phyloP scores from a whole-genome alignment of 2,797 vertebrate genomes.

The Phrynocephalus guinanensis region DNA sequence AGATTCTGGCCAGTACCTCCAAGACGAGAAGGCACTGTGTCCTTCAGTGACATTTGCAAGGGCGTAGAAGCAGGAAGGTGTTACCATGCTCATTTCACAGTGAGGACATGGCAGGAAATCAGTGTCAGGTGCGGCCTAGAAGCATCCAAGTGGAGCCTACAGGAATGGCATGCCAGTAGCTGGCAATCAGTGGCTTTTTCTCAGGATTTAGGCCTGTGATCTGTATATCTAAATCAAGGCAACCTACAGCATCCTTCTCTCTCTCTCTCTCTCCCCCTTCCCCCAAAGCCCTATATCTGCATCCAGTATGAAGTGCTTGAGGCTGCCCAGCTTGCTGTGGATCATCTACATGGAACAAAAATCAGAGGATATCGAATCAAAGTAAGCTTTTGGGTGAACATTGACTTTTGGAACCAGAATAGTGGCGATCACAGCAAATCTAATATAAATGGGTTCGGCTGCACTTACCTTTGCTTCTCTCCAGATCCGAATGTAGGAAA shows the following conservation, averaged over 20 bases:
- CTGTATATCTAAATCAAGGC: neutral
- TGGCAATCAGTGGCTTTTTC: neutral
- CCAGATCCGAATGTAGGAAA: neutral
- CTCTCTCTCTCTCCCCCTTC: too few species aligned
- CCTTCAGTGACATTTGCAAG: neutral
- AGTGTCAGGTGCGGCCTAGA: neutral
- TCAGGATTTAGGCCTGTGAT: neutral
- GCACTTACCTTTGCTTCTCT: neutral
- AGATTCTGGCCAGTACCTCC: neutral
- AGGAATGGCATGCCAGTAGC: neutral
- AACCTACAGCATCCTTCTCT: neutral
- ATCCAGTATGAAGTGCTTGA: constrained; percentile 85
- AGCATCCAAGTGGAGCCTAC: neutral
- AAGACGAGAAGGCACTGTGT: neutral
- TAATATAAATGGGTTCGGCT: neutral
- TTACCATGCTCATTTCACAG: neutral
- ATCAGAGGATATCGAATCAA: constrained; percentile 80
- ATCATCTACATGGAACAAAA: constrained; percentile 75
- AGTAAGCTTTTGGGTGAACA: constrained; percentile 69
- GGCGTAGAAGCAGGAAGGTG: neutral
- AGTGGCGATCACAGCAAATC: neutral
- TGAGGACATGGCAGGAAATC: neutral
- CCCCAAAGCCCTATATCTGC: constrained; percentile 82
- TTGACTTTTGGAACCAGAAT: too few species aligned
- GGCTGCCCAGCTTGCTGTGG: constrained; percentile 84